Conservation (phyloP, 30 jellyfish, hydroid and myxozoan species). For the Clytia hemisphaerica region DNA sequence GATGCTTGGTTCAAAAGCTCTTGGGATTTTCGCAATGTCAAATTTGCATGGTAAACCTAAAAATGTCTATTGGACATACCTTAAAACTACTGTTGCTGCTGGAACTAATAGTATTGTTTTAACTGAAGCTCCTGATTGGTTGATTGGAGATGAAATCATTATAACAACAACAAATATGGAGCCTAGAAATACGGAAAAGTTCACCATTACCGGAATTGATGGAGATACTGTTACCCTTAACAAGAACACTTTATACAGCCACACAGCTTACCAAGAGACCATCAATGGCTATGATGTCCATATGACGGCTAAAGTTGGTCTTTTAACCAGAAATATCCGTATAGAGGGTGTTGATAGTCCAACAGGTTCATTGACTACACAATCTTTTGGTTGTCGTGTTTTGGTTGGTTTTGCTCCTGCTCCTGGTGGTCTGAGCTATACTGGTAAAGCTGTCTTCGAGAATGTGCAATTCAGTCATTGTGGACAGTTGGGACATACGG, state of each 20-base stretch:
- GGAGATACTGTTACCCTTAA: constrained; percentile 31
- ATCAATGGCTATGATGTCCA: constrained; percentile 27
- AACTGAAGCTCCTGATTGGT: constrained; percentile 68
- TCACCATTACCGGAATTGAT: constrained; percentile 41
- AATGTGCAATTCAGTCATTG: constrained; percentile 74
- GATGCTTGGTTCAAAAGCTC: constrained; percentile 83
- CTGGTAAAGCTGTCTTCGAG: constrained; percentile 66
- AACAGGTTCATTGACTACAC: constrained; percentile 49
- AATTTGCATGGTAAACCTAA: constrained; percentile 64
- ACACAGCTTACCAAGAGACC: constrained; percentile 51
- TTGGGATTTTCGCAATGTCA: constrained; percentile 66
- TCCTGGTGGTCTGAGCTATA: constrained; percentile 41
- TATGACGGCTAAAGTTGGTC: constrained; percentile 89
- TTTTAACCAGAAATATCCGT: constrained; percentile 66
- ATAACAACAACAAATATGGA: constrained; percentile 69
- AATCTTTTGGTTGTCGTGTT: constrained; percentile 92
- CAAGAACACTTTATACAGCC: constrained; percentile 43
- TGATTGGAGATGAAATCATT: constrained; percentile 61
- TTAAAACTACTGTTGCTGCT: constrained; percentile 32
- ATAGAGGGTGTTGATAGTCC: constrained; percentile 85
- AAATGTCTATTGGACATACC: constrained; percentile 62
- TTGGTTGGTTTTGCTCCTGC: constrained; percentile 58
- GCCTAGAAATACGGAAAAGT: constrained; percentile 71
- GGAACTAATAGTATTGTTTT: constrained; percentile 36
- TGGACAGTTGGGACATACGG: constrained; percentile 95